phyloP scores from a whole-genome alignment of 2,888 invertebrate genomes.

The Hydrotaea diabolus region DNA sequence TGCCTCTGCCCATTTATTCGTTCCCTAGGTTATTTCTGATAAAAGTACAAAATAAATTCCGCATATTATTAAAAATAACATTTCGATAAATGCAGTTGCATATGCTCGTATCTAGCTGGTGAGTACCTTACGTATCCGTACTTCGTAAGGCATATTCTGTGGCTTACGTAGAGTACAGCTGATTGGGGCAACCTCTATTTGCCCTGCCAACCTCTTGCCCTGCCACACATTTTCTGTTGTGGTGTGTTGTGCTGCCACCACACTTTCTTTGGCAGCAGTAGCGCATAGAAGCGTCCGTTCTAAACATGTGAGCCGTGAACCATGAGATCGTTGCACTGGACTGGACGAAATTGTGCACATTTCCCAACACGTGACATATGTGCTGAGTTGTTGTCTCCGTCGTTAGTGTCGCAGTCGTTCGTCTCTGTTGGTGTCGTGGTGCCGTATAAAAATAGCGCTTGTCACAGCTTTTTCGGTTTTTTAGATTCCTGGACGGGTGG shows the following conservation, averaged over 20 bases:
- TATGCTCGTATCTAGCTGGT: not conserved
- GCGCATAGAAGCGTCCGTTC: slow-evolving; percentile 59
- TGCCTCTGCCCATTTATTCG: too few relatives aligned
- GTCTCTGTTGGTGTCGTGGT: slow-evolving; percentile 42
- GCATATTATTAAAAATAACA: too few relatives aligned
- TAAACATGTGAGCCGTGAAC: slow-evolving; percentile 78
- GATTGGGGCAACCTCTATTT: not conserved
- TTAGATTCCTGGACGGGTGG: slow-evolving; percentile 23
- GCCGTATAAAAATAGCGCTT: slow-evolving; percentile 57
- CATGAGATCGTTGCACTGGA: slow-evolving; percentile 77
- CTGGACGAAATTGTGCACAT: slow-evolving; percentile 69
- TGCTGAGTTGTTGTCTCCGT: slow-evolving; percentile 45
- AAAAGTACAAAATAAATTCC: too few relatives aligned
- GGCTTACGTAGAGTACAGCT: slow-evolving; percentile 15
- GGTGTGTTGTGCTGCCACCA: not conserved
- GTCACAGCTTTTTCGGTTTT: slow-evolving; percentile 31
- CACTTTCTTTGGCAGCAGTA: slow-evolving; percentile 34
- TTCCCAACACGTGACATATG: slow-evolving; percentile 73
- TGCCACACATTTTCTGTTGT: not conserved
- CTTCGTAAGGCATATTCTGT: not conserved
- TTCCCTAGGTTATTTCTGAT: too few relatives aligned
- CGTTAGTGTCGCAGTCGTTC: not conserved
- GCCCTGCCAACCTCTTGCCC: not conserved
- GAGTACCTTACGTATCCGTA: not conserved
- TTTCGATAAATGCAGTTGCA: too few relatives aligned